phyloP scores from a whole-genome alignment of 1,140 invertebrate species.

The Arctopsyche grandis region DNA sequence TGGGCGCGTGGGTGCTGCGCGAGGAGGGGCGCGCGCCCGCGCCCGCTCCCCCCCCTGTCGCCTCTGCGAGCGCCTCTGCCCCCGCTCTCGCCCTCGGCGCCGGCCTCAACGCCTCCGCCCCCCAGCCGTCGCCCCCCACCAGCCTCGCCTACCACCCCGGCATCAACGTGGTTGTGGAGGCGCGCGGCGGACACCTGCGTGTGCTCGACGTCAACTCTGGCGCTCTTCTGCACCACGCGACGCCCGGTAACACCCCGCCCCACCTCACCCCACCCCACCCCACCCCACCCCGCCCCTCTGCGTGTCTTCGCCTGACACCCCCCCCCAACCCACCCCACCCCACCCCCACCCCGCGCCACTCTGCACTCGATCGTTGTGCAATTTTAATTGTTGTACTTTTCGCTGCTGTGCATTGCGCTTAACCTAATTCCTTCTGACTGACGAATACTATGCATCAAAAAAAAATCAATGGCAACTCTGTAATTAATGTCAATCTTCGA shows the following conservation, averaged over 20 bases:
- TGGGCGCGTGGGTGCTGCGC: conserved; percentile 34
- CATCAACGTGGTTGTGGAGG: conserved; percentile 31
- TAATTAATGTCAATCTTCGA: too few relatives aligned
- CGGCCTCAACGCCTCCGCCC: neutral
- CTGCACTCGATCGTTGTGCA: too few relatives aligned
- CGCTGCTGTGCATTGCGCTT: too few relatives aligned
- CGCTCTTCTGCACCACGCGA: conserved; percentile 4
- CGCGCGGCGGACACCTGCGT: neutral
- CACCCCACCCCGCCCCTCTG: neutral
- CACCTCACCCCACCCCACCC: neutral
- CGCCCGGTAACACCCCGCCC: neutral
- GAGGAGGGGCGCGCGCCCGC: conserved; percentile 35
- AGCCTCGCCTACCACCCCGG: conserved; percentile 26
- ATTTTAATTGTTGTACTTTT: too few relatives aligned
- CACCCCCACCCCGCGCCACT: too few relatives aligned
- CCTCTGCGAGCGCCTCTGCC: neutral
- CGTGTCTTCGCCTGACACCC: neutral
- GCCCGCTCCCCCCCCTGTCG: neutral
- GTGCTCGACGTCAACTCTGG: conserved; percentile 30
- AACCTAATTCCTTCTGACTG: neutral
- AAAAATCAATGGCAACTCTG: too few relatives aligned
- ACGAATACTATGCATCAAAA: too few relatives aligned
- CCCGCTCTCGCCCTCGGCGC: neutral
- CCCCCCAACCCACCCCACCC: too few relatives aligned
- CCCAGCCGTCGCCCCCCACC: neutral